Conservation (phyloP, 2,113 vertebrate species). For the Typhlomys cinereus region DNA sequence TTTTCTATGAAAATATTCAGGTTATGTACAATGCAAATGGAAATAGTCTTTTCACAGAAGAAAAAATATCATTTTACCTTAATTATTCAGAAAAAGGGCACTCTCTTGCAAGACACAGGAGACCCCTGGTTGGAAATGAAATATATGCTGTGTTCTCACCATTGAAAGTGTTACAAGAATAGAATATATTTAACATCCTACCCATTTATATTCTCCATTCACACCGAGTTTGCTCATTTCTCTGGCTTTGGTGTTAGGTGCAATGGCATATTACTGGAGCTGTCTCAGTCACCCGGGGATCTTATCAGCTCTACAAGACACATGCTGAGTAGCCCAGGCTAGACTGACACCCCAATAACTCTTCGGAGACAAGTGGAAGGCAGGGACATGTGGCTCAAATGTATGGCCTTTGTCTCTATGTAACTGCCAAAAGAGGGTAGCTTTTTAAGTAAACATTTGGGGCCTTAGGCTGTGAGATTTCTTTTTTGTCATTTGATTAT, state of each 20-base stretch:
- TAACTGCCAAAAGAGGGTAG: not conserved
- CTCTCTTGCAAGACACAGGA: conserved; percentile 38
- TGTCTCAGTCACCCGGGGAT: conserved; percentile 63
- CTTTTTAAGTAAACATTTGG: conserved; percentile 19
- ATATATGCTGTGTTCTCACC: not conserved
- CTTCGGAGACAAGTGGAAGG: conserved; percentile 65
- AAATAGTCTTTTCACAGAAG: conserved; percentile 48
- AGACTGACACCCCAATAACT: conserved; percentile 74
- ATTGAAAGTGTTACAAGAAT: not conserved
- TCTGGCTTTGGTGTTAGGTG: conserved; percentile 52
- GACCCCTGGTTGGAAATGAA: not conserved
- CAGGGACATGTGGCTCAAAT: conserved; percentile 48
- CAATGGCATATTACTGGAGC: conserved; percentile 72
- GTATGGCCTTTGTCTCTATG: conserved; percentile 49
- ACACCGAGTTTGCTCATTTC: conserved; percentile 52
- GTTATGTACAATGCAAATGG: conserved; percentile 49
- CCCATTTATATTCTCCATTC: conserved; percentile 54
- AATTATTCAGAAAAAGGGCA: conserved; percentile 56
- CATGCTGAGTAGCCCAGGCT: conserved; percentile 73
- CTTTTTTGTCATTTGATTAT: conserved; percentile 32
- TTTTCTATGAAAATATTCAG: conserved; percentile 69
- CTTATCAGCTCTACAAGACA: conserved; percentile 75
- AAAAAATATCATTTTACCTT: conserved; percentile 51
- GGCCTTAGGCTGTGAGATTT: not conserved
- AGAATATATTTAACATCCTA: conserved; percentile 20